Base-by-base conservation (phyloP, 1,140 invertebrate species). In the Gerris buenoi region DNA sequence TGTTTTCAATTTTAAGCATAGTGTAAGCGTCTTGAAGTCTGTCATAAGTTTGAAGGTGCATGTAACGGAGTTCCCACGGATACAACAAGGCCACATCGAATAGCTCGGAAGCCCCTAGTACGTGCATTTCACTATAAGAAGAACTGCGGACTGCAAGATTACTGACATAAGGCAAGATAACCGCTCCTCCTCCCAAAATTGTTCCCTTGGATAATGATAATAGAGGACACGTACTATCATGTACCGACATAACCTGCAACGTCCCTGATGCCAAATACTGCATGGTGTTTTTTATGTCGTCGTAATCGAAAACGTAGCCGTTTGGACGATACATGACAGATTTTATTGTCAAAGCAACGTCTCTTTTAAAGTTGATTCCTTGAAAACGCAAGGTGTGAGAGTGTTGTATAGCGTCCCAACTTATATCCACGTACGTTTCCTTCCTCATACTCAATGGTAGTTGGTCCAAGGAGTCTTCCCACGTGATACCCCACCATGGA, bases 281-380 rank as follows among this genome's bases (percentile, higher is more conserved):
- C 25, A 61, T 25, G n/a, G n/a, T 61, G n/a, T n/a, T 25, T 22
- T 61, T 61, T 5, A 61, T 61, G 10, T n/a, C 25, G 3, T 22
- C 59, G 22, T 61, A 25, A 10, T 25, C 10, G 5, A 61, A 61
- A 5, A 61, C 22, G 22, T 61, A 61, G 22, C 22, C 59, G 22
- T 22, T 22, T 5, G 59, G 59, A 5, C 25, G 3, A 3, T 3
- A 61, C n/a, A 61, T 22, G n/a, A 22, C 59, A 5, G 3, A 13
- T 5, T 3, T 10, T 22, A 61, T 61, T 25, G 5, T 61, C 59
- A 61, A 25, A 61, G n/a, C 25, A 5, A 61, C 3, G 10, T 61
- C 59, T 61, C 59, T 61, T 25, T 61, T 61, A 61, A 61, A 25
- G 22, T 61, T 61, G 5, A 61, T 61, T 61, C 59, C 59, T 10